Base-by-base conservation (phyloP, 2,888 invertebrate species). In the Malacosoma neustria region DNA sequence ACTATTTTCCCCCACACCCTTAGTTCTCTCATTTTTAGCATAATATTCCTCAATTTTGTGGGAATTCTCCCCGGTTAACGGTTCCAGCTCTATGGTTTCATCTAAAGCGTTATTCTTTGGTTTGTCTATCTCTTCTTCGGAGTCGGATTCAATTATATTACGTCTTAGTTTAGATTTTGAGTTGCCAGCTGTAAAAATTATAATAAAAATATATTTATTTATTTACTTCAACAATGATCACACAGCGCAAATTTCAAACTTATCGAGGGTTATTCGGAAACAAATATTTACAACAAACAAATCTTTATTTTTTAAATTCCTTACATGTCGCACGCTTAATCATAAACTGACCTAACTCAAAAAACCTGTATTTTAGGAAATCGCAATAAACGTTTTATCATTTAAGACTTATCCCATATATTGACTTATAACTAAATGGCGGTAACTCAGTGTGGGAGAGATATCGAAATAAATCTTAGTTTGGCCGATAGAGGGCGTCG, bases 11-110 rank as follows among this genome's bases (percentile, higher is more conserved):
- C 67, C 69, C 1, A 45, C 37, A 0, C 69, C 70, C 34, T 75
- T 74, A 0, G 66, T 69, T 42, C 73, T 74, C 0, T 41, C 38
- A 1, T 61, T 58, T 41, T 36, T 29, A 0, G 54, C 29, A 37
- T 75, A 82, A 44, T 80, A 85, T 35, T 84, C 84, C 0, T 75
- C 71, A 0, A 84, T 66, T 43, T 79, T 85, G 40, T 81, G 82
- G 13, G 79, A 72, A 14, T 63, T 49, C 3, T 80, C 81, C 0
- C 84, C 81, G 0, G 46, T 67, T 0, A 85, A 35, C 0, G 73
- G 72, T 36, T 72, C 67, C 1, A 85, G 30, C 0, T 62, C 57
- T 0, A 77, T 50, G 0, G 66, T 61, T 14, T 79, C 80, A 0
- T 82, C 77, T 13, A 82, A 34, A 1, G 45, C 73, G 0, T 29